Evolutionary conservation across 2,113 vertebrate species (phyloP).

Genomic region (Lepus europaeus): DNA sequence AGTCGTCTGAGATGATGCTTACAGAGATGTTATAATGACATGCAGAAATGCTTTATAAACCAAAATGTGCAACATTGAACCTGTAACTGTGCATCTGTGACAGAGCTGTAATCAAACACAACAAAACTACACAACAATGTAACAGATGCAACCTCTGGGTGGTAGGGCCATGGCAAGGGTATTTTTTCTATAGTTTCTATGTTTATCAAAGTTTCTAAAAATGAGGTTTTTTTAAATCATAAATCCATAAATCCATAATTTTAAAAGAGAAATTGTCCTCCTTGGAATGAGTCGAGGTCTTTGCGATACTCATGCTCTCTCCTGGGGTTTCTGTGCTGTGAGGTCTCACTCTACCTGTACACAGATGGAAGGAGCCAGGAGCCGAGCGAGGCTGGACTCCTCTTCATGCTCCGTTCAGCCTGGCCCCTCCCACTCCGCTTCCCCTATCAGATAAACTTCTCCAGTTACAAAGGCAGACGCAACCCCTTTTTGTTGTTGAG

Average conservation of each 20-base stretch:
- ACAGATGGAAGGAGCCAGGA: neutral
- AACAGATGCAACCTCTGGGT: slow-evolving; percentile 20
- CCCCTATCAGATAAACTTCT: neutral
- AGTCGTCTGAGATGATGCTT: slow-evolving; percentile 74
- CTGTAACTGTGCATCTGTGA: slow-evolving; percentile 65
- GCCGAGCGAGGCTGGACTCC: neutral
- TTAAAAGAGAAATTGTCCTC: slow-evolving; percentile 9
- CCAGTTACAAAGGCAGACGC: neutral
- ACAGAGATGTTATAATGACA: slow-evolving; percentile 66
- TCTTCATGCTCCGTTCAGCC: neutral
- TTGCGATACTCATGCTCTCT: neutral
- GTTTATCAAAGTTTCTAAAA: slow-evolving; percentile 58
- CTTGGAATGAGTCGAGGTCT: slow-evolving; percentile 4
- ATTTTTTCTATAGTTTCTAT: slow-evolving; percentile 36
- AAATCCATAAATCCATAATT: neutral
- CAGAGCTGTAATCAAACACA: slow-evolving; percentile 39
- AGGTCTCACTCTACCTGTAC: neutral
- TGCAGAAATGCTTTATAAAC: slow-evolving; percentile 69
- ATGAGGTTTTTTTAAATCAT: slow-evolving; percentile 25
- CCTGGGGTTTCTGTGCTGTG: neutral
- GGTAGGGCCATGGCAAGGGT: neutral
- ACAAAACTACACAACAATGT: slow-evolving; percentile 63
- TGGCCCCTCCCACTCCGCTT: too few relatives aligned
- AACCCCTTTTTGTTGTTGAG: too few relatives aligned
- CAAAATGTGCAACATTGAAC: slow-evolving; percentile 66